Conservation (phyloP, 2,113 vertebrate species). For the Myrmecophaga tridactyla region DNA sequence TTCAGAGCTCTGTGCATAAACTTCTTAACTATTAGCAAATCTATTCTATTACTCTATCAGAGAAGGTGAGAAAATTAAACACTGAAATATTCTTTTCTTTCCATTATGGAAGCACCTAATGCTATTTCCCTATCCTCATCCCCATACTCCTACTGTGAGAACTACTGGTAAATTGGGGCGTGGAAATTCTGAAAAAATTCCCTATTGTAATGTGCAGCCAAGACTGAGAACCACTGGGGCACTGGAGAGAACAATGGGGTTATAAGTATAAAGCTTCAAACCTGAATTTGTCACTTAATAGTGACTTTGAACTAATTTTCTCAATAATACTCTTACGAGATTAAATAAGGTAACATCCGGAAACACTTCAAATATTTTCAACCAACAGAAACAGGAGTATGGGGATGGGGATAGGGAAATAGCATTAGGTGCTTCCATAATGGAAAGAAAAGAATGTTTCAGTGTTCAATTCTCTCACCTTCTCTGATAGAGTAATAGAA, state of each 20-base stretch:
- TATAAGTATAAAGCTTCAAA: background rate
- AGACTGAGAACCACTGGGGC: background rate
- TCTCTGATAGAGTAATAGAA: background rate
- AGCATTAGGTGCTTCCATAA: background rate
- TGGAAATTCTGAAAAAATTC: background rate
- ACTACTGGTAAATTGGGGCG: background rate
- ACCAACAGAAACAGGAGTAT: background rate
- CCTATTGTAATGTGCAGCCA: background rate
- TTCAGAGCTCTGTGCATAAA: constrained; percentile 8
- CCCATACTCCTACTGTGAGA: background rate
- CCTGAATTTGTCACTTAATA: background rate
- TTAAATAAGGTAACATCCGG: constrained; percentile 10
- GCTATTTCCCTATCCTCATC: background rate
- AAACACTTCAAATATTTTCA: background rate
- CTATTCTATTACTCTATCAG: background rate
- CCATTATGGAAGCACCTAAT: background rate
- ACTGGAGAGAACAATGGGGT: background rate
- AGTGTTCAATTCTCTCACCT: background rate
- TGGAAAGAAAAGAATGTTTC: background rate
- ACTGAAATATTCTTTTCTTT: background rate
- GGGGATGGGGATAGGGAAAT: background rate
- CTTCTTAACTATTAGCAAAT: constrained; percentile 9
- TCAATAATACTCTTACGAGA: background rate
- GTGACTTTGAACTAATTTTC: background rate
- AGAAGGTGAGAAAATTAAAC: background rate